phyloP scores from a whole-genome alignment of 2,888 invertebrate genomes.

The Halictus ligatus region DNA sequence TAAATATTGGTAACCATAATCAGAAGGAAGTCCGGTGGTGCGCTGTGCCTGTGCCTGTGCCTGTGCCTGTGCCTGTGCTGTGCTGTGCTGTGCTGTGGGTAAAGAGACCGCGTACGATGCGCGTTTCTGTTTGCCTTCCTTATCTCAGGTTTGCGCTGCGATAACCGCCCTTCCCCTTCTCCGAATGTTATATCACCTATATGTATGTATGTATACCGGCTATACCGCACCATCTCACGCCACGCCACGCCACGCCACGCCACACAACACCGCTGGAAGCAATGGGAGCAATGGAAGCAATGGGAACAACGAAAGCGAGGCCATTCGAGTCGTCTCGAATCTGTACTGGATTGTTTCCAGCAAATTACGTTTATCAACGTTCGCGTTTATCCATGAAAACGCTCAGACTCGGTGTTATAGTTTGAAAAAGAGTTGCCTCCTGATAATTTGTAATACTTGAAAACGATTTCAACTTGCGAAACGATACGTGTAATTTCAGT shows the following conservation, averaged over 20 bases:
- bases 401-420: neutral
- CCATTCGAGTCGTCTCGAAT: conserved; percentile 29
- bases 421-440: neutral
- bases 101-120: conserved; percentile 73
- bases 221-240: conserved; percentile 47
- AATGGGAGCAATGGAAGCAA: neutral
- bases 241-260: neutral
- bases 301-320: conserved; percentile 38
- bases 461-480: neutral
- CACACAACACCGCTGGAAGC: neutral
- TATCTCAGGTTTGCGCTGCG: conserved; percentile 83
- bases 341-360: conserved; percentile 21
- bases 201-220: neutral
- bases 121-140: conserved; percentile 81
- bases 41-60: neutral
- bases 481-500: neutral
- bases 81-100: conserved; percentile 59
- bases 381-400: neutral
- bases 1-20: conserved; percentile 81
- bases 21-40: conserved; percentile 82
- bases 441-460: no score
- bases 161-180: conserved; percentile 71
- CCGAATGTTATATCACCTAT: conserved; percentile 55
- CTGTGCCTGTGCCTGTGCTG: neutral
- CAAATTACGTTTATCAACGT: neutral